Evolutionary conservation across 2,797 vertebrate genomes (phyloP), one percentile per base, ranked within the genome.

Genomic region (Anomalospiza imberbis): DNA sequence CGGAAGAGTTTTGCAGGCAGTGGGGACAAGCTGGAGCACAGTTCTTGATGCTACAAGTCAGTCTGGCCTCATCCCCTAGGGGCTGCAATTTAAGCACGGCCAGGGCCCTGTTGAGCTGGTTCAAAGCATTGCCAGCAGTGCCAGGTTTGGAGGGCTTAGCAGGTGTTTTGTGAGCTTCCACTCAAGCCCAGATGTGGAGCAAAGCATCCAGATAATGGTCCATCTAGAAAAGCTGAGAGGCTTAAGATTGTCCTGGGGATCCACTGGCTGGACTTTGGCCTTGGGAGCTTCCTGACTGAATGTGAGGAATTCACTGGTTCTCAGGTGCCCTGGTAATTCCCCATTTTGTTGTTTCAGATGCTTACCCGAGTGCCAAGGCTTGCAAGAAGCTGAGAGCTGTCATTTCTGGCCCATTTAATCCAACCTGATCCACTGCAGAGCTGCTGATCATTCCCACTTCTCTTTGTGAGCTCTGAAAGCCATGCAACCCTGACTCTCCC

Each of bases 391-490:
- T 6, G 8, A 85, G 58, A 28, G n/a, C 82, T 94, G 32, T 87
- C 36, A 17, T 81, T 92, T 92, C 81, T 42, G 80, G 29, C 36
- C 28, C 36, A 34, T 83, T 89, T 81, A 48, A 73, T 66, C 75
- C 68, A 75, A 32, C 42, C 61, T 54, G n/a, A 45, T 75, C 66
- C 58, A 67, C 50, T 10, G 14, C 62, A 47, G 77, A 71, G 70
- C 80, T 80, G 63, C 74, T 93, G 82, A 55, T 94, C 66, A 38
- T 44, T 48, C 75, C 13, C 3, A 1, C 34, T 87, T 88, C 83
- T 44, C 48, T 95, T 54, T 85, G 55, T 87, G 76, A 88, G 62
- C 44, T 93, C 36, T 81, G 61, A 91, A 74, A 89, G 29, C 16
- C 18, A 0, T 13, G 31, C 67, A 71, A 38, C 47, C 14, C 17